Percentiles rank a stretch among this genome's conserved stretches.
phyloP scores from a whole-genome alignment of 2,797 vertebrate species.

The Semotilus atromaculatus region DNA sequence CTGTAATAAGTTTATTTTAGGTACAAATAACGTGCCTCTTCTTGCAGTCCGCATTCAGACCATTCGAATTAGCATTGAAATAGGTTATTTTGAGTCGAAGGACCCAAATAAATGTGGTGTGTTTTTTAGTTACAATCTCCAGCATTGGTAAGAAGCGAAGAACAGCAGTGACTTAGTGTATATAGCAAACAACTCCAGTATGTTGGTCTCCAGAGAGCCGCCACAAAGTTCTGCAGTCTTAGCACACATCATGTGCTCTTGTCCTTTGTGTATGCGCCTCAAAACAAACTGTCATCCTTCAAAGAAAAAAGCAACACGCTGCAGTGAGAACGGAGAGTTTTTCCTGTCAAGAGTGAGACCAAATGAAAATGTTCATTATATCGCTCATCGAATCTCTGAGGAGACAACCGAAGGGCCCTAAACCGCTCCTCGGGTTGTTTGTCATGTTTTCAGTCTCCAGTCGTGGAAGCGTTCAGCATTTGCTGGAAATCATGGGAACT shows the following conservation, averaged over 20 bases:
- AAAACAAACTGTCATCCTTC: constrained; percentile 67
- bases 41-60: constrained; percentile 29
- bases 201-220: constrained; percentile 37
- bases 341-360: constrained; percentile 67
- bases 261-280: constrained; percentile 62
- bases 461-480: background rate
- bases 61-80: constrained; percentile 3
- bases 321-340: constrained; percentile 45
- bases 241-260: constrained; percentile 36
- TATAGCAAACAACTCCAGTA: constrained; percentile 34
- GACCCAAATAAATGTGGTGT: constrained; percentile 20
- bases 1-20: constrained; percentile 52
- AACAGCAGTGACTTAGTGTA: constrained; percentile 17
- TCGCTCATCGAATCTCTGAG: constrained; percentile 24
- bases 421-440: constrained; percentile 27
- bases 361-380: constrained; percentile 56
- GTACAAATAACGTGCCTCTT: constrained; percentile 50
- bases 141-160: constrained; percentile 25
- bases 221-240: constrained; percentile 29
- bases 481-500: constrained; percentile 41
- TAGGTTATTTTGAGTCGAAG: constrained; percentile 5
- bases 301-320: constrained; percentile 60
- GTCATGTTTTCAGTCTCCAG: constrained; percentile 33
- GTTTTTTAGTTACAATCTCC: constrained; percentile 29
- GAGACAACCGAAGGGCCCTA: constrained; percentile 17